Conservation (phyloP, 2,797 vertebrate species). For the Hybognathus amarus region DNA sequence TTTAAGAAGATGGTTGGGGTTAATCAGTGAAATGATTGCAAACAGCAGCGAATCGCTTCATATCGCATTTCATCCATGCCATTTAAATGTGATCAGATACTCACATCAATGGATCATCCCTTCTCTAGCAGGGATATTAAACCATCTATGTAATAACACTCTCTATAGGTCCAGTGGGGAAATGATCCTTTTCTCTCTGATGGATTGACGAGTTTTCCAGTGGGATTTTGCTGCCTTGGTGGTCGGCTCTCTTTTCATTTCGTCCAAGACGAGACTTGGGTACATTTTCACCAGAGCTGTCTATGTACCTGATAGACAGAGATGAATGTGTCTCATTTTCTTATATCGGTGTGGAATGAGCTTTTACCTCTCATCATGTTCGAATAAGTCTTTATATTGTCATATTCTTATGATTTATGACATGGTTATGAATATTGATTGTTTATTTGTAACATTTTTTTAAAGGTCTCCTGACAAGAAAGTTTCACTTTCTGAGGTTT, state of each 20-base stretch:
- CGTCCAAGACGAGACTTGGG: constrained; percentile 77
- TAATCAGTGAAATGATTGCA: constrained; percentile 39
- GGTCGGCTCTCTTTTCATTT: constrained; percentile 78
- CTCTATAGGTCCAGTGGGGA: constrained; percentile 77
- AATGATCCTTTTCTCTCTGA: constrained; percentile 76
- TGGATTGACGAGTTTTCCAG: constrained; percentile 78
- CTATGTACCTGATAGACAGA: constrained; percentile 69
- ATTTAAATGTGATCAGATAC: constrained; percentile 32
- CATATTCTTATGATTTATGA: constrained; percentile 5
- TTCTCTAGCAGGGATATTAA: constrained; percentile 63
- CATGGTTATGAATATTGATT: background rate
- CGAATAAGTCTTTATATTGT: background rate
- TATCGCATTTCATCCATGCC: background rate
- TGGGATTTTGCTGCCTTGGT: constrained; percentile 76
- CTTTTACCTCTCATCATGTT: constrained; percentile 25
- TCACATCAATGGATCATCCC: constrained; percentile 13
- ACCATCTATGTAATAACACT: constrained; percentile 73
- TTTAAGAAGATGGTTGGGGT: background rate
- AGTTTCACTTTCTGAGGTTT: no score
- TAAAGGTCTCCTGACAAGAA: no score
- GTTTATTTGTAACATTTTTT: background rate
- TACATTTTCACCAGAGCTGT: constrained; percentile 71
- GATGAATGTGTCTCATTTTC: constrained; percentile 63
- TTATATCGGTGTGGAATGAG: constrained; percentile 10
- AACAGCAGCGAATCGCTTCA: background rate